phyloP scores from a whole-genome alignment of 2,888 invertebrate genomes.

The Leucozona laternaria region DNA sequence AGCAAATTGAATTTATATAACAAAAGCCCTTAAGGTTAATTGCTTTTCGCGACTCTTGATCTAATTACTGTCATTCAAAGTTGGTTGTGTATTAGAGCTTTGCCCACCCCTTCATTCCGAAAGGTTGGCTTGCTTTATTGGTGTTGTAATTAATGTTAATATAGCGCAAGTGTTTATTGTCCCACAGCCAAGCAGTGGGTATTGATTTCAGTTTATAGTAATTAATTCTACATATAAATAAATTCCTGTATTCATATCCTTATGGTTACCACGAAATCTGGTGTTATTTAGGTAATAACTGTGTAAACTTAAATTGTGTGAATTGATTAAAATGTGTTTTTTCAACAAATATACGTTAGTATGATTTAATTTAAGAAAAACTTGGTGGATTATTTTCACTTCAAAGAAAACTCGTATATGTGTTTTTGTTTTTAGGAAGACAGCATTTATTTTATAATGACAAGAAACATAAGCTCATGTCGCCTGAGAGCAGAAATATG shows the following conservation, averaged over 20 bases:
- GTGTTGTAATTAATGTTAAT: constrained; percentile 30
- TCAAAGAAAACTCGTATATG: too few relatives aligned
- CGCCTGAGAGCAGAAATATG: too few relatives aligned
- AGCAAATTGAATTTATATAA: constrained; percentile 25
- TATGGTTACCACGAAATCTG: neutral
- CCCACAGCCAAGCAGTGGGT: neutral
- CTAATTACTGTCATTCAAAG: constrained; percentile 30
- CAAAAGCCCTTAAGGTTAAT: constrained; percentile 26
- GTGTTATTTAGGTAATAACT: neutral
- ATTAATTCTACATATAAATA: constrained; percentile 17
- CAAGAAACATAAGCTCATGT: too few relatives aligned
- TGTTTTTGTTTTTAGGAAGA: too few relatives aligned
- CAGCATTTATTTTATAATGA: too few relatives aligned
- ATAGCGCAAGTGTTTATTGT: constrained; percentile 26
- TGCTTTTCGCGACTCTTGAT: constrained; percentile 35
- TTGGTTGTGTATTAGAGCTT: neutral
- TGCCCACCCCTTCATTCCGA: neutral
- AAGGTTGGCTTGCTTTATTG: constrained; percentile 4
- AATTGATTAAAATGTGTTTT: too few relatives aligned
- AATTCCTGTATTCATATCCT: neutral
- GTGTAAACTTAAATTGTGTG: too few relatives aligned
- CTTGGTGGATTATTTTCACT: too few relatives aligned
- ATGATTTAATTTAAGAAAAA: too few relatives aligned
- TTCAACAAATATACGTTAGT: too few relatives aligned
- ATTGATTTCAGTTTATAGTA: constrained; percentile 34